Evolutionary conservation across 2,797 vertebrate genomes (phyloP), one percentile per base, ranked within the genome.

Genomic region (Syndactyla subalaris): DNA sequence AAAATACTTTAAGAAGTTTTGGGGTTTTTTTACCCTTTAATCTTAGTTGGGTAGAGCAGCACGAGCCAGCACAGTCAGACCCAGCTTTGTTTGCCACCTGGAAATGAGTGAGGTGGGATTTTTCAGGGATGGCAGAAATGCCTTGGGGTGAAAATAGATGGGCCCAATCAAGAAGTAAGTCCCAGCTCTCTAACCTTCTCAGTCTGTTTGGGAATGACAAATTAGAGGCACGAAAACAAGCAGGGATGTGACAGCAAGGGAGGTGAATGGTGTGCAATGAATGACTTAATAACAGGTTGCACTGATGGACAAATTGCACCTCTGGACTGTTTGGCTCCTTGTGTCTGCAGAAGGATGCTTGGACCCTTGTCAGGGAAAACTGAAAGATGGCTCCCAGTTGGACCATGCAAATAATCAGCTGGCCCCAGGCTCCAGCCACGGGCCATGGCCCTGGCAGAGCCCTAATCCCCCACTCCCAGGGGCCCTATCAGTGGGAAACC

Each of bases 381-480:
- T 97, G 97, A 97, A 89, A 88, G 95, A 97, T 93, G 57, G 88
- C 51, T 97, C 97, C 94, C 96, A 84, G 49, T 15, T 85, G 94
- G 71, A 67, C 65, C 91, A 72, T 75, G 67, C 55, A n/a, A 88
- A 67, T 61, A 70, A 95, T 89, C 83, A 82, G 70, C 14, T 58
- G 88, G 87, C 23, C 82, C 34, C 63, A 34, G 81, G n/a, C 85
- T 74, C 54, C 89, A 78, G 84, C 75, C 62, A 86, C 0, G 43
- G 82, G 48, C 85, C 66, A 7, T 22, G 72, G 58, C 32, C 38
- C 88, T 86, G 72, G 75, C 84, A 89, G 73, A 81, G 86, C 82
- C 92, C 96, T 85, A 57, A 86, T 66, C 4, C 65, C 84, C 22
- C 3, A 3, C 9, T 96, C 96, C 88, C 95, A 46, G 51, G 95